A percentile compares a stretch with the other conserved stretches of the same genome.
phyloP scores from a whole-genome alignment of 2,888 invertebrate species.

The Rhagonycha lutea region DNA sequence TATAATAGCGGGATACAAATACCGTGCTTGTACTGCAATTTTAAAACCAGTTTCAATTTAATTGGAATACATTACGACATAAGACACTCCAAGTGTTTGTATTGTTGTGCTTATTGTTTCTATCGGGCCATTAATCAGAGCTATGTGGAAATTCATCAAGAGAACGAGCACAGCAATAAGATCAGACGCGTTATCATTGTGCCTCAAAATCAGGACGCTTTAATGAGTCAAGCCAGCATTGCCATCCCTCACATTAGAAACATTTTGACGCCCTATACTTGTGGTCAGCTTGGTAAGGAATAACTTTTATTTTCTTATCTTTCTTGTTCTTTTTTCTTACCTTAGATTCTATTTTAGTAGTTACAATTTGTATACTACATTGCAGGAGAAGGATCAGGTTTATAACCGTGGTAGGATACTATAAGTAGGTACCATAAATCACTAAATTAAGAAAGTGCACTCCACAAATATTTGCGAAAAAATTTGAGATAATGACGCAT shows the following conservation, averaged over 20 bases:
- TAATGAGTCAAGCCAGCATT: conserved; percentile 31
- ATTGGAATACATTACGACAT: conserved; percentile 61
- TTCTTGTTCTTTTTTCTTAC: no score
- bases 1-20: conserved; percentile 35
- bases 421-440: no score
- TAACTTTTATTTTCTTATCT: neutral
- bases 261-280: conserved; percentile 41
- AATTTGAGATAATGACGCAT: no score
- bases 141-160: conserved; percentile 65
- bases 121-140: conserved; percentile 66
- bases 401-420: no score
- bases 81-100: conserved; percentile 65
- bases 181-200: conserved; percentile 35
- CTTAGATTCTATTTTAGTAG: no score
- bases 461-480: no score
- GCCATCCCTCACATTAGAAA: conserved; percentile 29
- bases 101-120: conserved; percentile 69
- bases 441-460: no score
- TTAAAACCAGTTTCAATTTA: conserved; percentile 54
- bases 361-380: no score
- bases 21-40: conserved; percentile 57
- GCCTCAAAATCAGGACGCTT: conserved; percentile 40
- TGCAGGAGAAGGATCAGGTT: no score
- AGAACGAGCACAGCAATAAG: conserved; percentile 47
- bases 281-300: conserved; percentile 37